Evolutionary conservation across 2,113 vertebrate species (phyloP), one percentile per base, ranked within the genome.

Genomic region (Poeciliopsis retropinna): DNA sequence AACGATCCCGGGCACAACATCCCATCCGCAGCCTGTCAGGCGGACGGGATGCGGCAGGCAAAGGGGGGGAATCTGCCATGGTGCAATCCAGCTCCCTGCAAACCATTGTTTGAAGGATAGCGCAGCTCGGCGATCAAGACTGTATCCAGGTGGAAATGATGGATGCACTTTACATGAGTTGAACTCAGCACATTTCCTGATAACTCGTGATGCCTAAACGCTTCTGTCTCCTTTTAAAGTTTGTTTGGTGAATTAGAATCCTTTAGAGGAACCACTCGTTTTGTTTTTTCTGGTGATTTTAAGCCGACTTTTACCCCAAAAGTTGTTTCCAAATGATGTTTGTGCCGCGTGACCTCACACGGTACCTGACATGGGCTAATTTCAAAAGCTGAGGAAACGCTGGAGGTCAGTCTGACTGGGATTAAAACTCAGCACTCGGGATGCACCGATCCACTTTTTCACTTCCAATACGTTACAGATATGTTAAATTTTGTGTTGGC

Each of bases 61-160:
- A 27, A 71, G 67, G 80, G 62, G 67, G 30, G 30, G 30, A 9
- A 34, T 34, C 9, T 34, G 34, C 34, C 34, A 9, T 34, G 34
- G 34, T 34, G 34, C 34, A 7, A 34, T 79, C 67, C 9, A 44
- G 67, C 76, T n/a, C 61, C 68, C 66, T 17, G 64, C 63, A 82
- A 84, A 81, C 83, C 77, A 82, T 85, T 85, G 87, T 83, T 88
- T 75, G 78, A 47, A 61, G 76, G 69, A 72, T 17, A 30, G 15
- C 57, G 60, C 83, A 73, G 83, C 78, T 86, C 87, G 81, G 75
- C 70, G 80, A 86, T 90, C 91, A 81, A 86, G 79, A 85, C 79
- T 70, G 34, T 37, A 63, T 73, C 75, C 85, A 87, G 78, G 83
- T 88, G 88, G 87, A 88, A 73, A 86, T 85, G 88, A 91, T 86